Evolutionary conservation across 2,797 vertebrate genomes (phyloP).

Genomic region (Balearica regulorum): DNA sequence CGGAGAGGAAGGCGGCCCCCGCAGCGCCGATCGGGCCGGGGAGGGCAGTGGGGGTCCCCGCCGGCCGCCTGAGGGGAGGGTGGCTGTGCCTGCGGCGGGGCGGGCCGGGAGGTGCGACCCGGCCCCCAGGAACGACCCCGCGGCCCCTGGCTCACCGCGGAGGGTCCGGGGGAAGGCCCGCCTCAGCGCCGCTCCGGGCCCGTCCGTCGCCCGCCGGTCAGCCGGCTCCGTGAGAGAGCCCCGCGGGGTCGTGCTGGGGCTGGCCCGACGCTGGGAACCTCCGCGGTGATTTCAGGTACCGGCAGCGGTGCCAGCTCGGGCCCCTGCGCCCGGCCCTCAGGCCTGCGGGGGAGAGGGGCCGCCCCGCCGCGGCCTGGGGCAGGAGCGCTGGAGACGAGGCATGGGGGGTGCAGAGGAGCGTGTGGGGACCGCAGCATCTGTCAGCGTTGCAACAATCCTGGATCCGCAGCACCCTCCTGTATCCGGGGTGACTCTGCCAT

Average conservation of each 20-base stretch:
- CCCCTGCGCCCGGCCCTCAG: not conserved
- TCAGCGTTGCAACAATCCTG: accelerated
- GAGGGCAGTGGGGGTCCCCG: too few relatives aligned
- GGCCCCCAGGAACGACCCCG: not conserved
- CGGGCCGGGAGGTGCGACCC: too few relatives aligned
- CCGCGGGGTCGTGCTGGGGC: not conserved
- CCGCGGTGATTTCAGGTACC: not conserved
- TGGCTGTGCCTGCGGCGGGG: not conserved
- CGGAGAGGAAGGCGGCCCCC: too few relatives aligned
- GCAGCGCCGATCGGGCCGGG: too few relatives aligned
- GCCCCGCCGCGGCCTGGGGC: not conserved
- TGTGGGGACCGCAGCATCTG: not conserved
- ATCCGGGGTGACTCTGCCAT: not conserved
- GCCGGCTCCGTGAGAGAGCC: not conserved
- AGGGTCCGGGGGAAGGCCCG: not conserved
- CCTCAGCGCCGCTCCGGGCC: too few relatives aligned
- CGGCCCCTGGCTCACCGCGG: too few relatives aligned
- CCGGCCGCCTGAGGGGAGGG: not conserved
- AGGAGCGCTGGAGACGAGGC: not conserved
- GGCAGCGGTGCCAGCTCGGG: not conserved
- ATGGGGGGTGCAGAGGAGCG: not conserved
- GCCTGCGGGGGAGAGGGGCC: not conserved
- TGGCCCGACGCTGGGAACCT: not conserved
- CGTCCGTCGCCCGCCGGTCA: not conserved
- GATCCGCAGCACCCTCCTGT: too few relatives aligned